A percentile compares a stretch with the other conserved stretches of the same genome.
phyloP scores from a whole-genome alignment of 2,797 vertebrate genomes.

The Acanthiza pusilla region DNA sequence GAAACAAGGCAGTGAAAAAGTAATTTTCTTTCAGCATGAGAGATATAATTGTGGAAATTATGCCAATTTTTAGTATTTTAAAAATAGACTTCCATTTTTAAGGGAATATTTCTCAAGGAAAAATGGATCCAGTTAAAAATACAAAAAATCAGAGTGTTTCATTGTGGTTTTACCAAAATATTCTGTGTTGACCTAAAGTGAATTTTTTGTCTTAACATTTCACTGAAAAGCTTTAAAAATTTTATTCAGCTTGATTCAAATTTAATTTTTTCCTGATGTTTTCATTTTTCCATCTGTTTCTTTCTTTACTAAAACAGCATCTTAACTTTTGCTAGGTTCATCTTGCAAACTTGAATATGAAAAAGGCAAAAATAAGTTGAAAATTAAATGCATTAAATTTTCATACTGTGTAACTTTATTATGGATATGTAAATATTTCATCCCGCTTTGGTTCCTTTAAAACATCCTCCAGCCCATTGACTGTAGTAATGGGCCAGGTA shows the following conservation, averaged over 20 bases:
- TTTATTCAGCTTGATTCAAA: background rate
- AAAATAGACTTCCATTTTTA: background rate
- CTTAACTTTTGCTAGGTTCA: background rate
- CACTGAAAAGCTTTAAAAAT: background rate
- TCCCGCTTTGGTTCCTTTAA: conserved; percentile 2
- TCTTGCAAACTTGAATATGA: background rate
- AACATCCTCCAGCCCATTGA: conserved; percentile 9
- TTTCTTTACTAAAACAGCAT: background rate
- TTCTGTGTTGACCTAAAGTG: background rate
- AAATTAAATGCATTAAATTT: conserved; percentile 25
- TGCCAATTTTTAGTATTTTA: background rate
- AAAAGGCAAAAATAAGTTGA: background rate
- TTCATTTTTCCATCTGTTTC: background rate
- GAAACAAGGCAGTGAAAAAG: background rate
- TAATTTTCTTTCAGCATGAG: background rate
- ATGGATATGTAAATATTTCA: conserved; percentile 1
- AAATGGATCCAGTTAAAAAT: background rate
- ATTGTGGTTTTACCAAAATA: background rate
- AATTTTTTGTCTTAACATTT: background rate
- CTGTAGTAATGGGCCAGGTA: conserved; percentile 26
- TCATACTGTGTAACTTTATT: background rate
- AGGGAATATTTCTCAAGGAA: background rate
- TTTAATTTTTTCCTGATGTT: background rate
- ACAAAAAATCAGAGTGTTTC: background rate
- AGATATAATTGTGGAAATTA: background rate